phyloP scores from a whole-genome alignment of 1,140 invertebrate species.

The Drosophila sulfurigaster region DNA sequence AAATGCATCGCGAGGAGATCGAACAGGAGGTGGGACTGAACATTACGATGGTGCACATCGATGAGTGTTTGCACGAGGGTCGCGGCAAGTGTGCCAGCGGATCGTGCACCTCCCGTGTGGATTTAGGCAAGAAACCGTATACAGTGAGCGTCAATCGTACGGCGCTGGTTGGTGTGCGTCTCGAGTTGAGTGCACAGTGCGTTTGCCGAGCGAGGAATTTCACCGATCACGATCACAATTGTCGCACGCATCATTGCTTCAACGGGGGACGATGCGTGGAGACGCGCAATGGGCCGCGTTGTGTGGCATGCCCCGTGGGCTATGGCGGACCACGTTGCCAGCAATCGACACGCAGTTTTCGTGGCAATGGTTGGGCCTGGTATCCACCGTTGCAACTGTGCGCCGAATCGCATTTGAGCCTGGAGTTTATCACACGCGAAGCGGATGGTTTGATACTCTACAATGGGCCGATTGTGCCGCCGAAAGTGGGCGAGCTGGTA shows the following conservation, averaged over 20 bases:
- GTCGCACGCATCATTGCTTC: slow-evolving; percentile 88
- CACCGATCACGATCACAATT: slow-evolving; percentile 86
- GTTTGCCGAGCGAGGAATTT: slow-evolving; percentile 87
- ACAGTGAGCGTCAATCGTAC: slow-evolving; percentile 91
- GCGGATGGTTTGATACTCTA: slow-evolving; percentile 89
- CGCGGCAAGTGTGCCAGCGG: slow-evolving; percentile 86
- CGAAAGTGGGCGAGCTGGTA: slow-evolving; percentile 86
- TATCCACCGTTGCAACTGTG: slow-evolving; percentile 89
- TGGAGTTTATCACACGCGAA: slow-evolving; percentile 89
- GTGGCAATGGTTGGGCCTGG: slow-evolving; percentile 89
- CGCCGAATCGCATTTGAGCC: slow-evolving; percentile 88
- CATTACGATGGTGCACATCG: slow-evolving; percentile 90
- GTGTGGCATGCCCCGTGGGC: slow-evolving; percentile 87
- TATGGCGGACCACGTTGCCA: slow-evolving; percentile 90
- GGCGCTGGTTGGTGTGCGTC: slow-evolving; percentile 88
- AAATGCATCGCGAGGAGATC: slow-evolving; percentile 88
- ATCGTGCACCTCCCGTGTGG: slow-evolving; percentile 88
- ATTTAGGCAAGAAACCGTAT: slow-evolving; percentile 88
- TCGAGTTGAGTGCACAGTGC: slow-evolving; percentile 87
- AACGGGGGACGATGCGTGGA: slow-evolving; percentile 89
- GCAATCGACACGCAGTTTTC: slow-evolving; percentile 88
- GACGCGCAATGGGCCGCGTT: slow-evolving; percentile 87
- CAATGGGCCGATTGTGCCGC: slow-evolving; percentile 89
- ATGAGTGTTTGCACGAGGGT: slow-evolving; percentile 87
- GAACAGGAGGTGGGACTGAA: slow-evolving; percentile 88